phyloP scores from a whole-genome alignment of 30 jellyfish, hydroid and myxozoan genomes.

The Turritopsis rubra region DNA sequence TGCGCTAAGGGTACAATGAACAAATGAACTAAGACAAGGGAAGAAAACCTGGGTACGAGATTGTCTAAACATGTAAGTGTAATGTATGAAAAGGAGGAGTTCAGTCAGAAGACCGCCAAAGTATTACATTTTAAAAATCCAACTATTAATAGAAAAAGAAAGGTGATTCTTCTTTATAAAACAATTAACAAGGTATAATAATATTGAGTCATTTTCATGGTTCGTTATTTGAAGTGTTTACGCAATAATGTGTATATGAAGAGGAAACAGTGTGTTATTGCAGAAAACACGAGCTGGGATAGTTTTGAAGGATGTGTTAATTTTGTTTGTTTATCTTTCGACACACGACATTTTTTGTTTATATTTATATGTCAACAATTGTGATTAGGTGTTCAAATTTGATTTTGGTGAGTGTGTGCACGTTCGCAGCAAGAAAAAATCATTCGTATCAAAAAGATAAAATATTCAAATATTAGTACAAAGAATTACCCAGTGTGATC shows the following conservation, averaged over 20 bases:
- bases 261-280: not conserved
- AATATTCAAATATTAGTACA: too few relatives aligned
- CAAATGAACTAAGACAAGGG: too few relatives aligned
- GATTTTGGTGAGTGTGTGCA: not conserved
- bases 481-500: too few relatives aligned
- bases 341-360: not conserved
- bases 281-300: not conserved
- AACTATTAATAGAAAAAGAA: not conserved
- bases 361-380: too few relatives aligned
- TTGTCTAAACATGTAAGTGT: not conserved
- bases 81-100: too few relatives aligned
- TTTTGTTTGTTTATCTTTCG: not conserved
- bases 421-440: too few relatives aligned
- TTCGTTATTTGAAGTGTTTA: not conserved
- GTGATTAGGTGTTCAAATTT: not conserved
- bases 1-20: too few relatives aligned
- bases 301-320: not conserved
- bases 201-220: not conserved
- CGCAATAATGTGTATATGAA: not conserved
- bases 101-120: not conserved
- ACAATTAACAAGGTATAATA: too few relatives aligned
- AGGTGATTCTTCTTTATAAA: not conserved
- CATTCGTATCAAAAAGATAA: too few relatives aligned
- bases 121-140: not conserved
- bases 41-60: not conserved